Evolutionary conservation across 2,888 invertebrate genomes (phyloP), one percentile per base, ranked within the genome.

Genomic region (Iselma pallidipennis): DNA sequence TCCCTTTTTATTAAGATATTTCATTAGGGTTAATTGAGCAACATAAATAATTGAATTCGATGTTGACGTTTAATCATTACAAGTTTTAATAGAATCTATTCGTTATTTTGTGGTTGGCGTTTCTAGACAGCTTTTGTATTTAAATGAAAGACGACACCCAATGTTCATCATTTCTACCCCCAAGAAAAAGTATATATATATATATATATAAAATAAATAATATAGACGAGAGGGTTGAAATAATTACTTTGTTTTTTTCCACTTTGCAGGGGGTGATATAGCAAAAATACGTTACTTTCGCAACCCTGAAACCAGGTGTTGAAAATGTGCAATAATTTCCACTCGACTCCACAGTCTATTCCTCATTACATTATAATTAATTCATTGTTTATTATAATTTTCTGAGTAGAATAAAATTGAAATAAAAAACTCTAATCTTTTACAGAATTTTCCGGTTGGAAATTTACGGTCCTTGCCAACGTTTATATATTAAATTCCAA

Each of bases 221-320:
- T 3, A 14, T 16, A 5, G 5, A 14, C 1, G 3, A 14, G 5
- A 37, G 3, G 14, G 7, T n/a, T 6, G 2, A 6, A 6, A 7
- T 37, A 0, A 6, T 37, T 37, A 16, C n/a, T 31, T 37, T 16
- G 14, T 14, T 16, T 4, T 14, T 37, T 5, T 33, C n/a, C 6
- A 12, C 29, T 16, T 14, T 33, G 14, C 4, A 14, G 33, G 14
- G 31, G 14, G 31, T 1, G 14, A 37, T 14, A 37, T 4, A 37
- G 49, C 57, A 57, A 61, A 56, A 61, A 56, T 54, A 50, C 50
- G 57, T 58, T 57, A 61, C 54, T 55, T 62, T 57, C 62, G 62
- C 55, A 31, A 57, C 7, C 21, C 4, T 28, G 55, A 57, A 57
- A 49, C 58, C 62, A 62, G 62, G 62, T 62, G 62, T 61, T 55